These are phyloP conservation scores for Sesia apiformis DNA, from an alignment of 2,888 invertebrate species.

Conservation along the genomic window DNA sequence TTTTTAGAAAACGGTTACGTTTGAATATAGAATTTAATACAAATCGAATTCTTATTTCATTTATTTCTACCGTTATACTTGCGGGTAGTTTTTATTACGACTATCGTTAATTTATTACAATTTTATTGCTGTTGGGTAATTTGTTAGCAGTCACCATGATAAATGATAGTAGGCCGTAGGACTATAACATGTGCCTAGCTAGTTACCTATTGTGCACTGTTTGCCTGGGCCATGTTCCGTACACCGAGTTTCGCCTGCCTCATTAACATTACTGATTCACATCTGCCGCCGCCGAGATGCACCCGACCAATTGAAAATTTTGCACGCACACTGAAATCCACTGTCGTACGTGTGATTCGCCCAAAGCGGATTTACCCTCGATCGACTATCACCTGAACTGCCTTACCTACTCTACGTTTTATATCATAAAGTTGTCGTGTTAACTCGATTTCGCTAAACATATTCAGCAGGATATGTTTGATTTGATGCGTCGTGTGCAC, in stretches of 20 bases:
- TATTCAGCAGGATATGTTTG: neutral
- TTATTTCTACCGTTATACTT: no score
- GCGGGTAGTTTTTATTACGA: no score
- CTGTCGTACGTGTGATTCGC: slow-evolving; percentile 28
- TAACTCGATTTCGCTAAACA: neutral
- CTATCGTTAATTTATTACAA: no score
- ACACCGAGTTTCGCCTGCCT: slow-evolving; percentile 25
- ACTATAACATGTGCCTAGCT: slow-evolving; percentile 5
- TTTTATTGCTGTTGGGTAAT: no score
- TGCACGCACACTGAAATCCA: slow-evolving; percentile 44
- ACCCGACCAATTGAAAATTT: slow-evolving; percentile 43
- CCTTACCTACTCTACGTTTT: neutral
- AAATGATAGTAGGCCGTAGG: no score
- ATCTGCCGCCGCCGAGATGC: slow-evolving; percentile 28
- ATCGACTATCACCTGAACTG: slow-evolving; percentile 14
- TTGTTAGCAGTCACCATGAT: no score
- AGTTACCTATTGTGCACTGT: slow-evolving; percentile 21
- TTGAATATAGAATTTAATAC: neutral
- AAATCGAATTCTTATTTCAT: no score
- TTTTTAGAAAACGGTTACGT: neutral
- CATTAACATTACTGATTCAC: slow-evolving; percentile 49
- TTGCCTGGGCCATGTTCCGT: slow-evolving; percentile 22
- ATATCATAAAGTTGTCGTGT: neutral
- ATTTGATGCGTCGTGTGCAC: slow-evolving; percentile 26
- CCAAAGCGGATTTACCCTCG: slow-evolving; percentile 47